Percentiles rank a stretch among this genome's conserved stretches.
Evolutionary conservation across 2,113 vertebrate genomes (phyloP).

Genomic region (Nothocercus julius): DNA sequence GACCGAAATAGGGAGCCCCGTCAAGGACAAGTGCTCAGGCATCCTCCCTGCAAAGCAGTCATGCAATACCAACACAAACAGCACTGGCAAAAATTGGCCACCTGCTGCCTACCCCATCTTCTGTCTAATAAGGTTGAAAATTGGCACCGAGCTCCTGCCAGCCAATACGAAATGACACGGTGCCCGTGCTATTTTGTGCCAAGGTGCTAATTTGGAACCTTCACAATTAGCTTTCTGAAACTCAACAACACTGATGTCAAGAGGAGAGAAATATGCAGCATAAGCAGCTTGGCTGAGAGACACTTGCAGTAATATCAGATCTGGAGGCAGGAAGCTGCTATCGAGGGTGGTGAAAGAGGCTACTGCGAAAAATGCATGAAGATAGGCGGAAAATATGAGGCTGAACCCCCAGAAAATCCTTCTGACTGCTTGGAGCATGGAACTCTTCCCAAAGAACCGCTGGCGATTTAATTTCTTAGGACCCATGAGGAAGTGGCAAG

Average conservation of each 20-base stretch:
- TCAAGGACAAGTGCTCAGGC: not conserved
- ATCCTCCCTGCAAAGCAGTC: rapidly evolving
- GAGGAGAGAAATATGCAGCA: not conserved
- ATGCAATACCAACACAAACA: rapidly evolving
- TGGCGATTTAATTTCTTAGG: not conserved
- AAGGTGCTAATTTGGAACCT: not conserved
- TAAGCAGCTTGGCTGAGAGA: no score
- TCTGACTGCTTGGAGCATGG: not conserved
- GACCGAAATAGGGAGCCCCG: no score
- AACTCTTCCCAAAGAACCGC: not conserved
- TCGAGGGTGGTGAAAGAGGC: not conserved
- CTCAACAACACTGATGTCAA: rapidly evolving
- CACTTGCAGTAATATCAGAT: not conserved
- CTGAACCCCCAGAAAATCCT: not conserved
- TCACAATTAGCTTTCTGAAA: not conserved
- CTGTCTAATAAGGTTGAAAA: not conserved
- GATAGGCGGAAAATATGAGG: not conserved
- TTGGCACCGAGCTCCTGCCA: not conserved
- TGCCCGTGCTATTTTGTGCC: rapidly evolving
- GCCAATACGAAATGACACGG: not conserved
- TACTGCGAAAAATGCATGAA: not conserved
- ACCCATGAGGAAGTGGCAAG: not conserved
- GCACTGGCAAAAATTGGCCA: not conserved
- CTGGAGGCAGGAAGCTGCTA: not conserved
- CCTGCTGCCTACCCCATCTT: rapidly evolving